These are phyloP conservation scores for Ctenosaura bakeri DNA, from an alignment of 2,797 vertebrate species.

Conservation along the genomic window DNA sequence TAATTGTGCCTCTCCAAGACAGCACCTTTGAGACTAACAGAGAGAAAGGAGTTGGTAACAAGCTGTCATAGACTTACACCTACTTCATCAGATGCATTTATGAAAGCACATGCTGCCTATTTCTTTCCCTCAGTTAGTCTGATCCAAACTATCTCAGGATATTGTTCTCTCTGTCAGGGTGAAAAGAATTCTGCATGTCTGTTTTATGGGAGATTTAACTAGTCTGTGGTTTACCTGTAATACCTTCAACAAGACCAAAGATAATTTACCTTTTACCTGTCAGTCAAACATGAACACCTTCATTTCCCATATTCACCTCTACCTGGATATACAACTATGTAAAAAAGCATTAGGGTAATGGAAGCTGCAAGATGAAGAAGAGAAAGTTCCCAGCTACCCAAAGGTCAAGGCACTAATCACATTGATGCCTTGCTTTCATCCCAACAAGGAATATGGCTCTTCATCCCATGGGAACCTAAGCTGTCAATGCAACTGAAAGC, in stretches of 20 bases:
- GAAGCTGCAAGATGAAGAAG: neutral
- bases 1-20: neutral
- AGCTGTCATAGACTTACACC: no score
- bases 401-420: constrained; percentile 19
- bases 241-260: neutral
- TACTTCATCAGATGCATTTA: no score
- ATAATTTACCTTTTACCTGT: neutral
- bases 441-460: neutral
- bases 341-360: neutral
- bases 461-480: neutral
- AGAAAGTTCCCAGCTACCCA: neutral
- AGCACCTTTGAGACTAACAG: no score
- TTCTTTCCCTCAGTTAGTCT: no score
- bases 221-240: neutral
- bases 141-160: neutral
- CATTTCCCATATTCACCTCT: neutral
- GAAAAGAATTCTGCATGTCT: neutral
- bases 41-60: no score
- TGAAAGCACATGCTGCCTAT: no score
- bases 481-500: constrained; percentile 20
- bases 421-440: constrained; percentile 4
- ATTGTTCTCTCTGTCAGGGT: neutral
- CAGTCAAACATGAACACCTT: neutral
- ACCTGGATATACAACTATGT: neutral
- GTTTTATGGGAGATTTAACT: neutral